Percentiles rank a stretch among this genome's conserved stretches.
These are phyloP conservation scores for Nomada goodeniana DNA, from an alignment of 2,888 invertebrate genomes.

Conservation along the genomic window DNA sequence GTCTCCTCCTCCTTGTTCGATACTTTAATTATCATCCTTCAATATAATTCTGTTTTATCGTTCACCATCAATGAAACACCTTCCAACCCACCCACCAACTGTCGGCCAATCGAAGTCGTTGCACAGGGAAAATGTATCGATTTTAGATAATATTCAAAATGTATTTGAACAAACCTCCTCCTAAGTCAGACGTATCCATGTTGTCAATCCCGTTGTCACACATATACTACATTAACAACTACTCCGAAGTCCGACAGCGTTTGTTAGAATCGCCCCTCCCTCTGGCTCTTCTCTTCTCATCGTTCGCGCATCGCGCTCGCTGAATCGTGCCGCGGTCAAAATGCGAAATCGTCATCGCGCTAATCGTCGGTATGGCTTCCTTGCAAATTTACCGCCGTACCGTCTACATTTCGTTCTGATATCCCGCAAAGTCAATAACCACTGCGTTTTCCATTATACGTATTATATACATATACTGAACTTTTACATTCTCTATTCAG, in stretches of 20 bases:
- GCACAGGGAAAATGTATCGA: conserved; percentile 16
- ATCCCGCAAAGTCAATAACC: neutral
- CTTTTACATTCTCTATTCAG: neutral
- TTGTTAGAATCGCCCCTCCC: conserved; percentile 83
- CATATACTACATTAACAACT: conserved; percentile 84
- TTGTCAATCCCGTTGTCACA: conserved; percentile 84
- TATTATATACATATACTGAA: neutral
- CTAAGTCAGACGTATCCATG: conserved; percentile 84
- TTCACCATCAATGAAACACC: conserved; percentile 23
- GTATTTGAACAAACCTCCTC: conserved; percentile 82
- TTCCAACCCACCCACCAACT: neutral
- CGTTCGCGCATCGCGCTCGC: conserved; percentile 66
- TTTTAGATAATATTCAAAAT: conserved; percentile 49
- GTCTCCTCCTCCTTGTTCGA: conserved; percentile 38
- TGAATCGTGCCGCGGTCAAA: conserved; percentile 61
- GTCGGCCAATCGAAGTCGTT: neutral
- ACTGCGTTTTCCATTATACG: neutral
- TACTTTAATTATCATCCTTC: conserved; percentile 34
- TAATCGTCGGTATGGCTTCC: conserved; percentile 52
- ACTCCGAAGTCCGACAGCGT: conserved; percentile 84
- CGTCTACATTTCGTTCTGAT: neutral
- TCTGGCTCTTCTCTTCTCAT: conserved; percentile 67
- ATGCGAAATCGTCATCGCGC: conserved; percentile 58
- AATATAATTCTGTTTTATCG: conserved; percentile 15
- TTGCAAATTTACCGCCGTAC: conserved; percentile 44